Evolutionary conservation across 2,113 vertebrate species (phyloP), one percentile per base, ranked within the genome.

Genomic region (Pterophyllum scalare): DNA sequence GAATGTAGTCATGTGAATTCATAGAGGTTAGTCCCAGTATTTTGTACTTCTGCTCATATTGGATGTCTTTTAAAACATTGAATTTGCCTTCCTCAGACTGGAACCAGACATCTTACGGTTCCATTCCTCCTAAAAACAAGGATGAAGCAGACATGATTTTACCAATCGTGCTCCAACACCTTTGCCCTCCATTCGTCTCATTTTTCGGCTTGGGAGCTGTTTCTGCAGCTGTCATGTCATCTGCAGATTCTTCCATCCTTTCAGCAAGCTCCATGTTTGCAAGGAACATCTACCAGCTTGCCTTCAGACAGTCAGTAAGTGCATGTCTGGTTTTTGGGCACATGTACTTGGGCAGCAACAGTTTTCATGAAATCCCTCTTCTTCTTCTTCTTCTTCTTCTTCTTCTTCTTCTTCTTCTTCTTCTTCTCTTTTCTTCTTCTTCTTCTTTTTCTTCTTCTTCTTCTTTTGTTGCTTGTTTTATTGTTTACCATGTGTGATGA

Each of bases 221-320:
- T 20, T 99, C 98, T 52, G 98, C 98, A 64, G 98, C 98, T 0
- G 98, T 99, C 81, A 99, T 99, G 98, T 99, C 98, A 0, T 99
- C 98, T 9, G 98, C 98, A 38, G 98, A 99, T 92, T 99, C 98
- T 28, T 99, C 98, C 64, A 99, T 99, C 91, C 95, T 99, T 77
- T 99, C 98, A 57, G 98, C 98, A 38, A 99, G 98, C 93, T 99
- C 98, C 31, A 99, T 99, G 98, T 99, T 99, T 93, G 98, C 97
- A 6, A 96, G 98, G 83, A 99, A 99, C 84, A 99, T 99, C 94
- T 99, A 99, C 88, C 96, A 99, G 87, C 96, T 98, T 56, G 97
- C 98, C 61, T 99, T 99, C 84, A 96, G 98, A 75, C 98, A 99
- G 94, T 97, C 98, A 57, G 98, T 99, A 89, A 97, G 94, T 79